Evolutionary conservation across 2,797 vertebrate genomes (phyloP).

Genomic region (Catharus ustulatus): DNA sequence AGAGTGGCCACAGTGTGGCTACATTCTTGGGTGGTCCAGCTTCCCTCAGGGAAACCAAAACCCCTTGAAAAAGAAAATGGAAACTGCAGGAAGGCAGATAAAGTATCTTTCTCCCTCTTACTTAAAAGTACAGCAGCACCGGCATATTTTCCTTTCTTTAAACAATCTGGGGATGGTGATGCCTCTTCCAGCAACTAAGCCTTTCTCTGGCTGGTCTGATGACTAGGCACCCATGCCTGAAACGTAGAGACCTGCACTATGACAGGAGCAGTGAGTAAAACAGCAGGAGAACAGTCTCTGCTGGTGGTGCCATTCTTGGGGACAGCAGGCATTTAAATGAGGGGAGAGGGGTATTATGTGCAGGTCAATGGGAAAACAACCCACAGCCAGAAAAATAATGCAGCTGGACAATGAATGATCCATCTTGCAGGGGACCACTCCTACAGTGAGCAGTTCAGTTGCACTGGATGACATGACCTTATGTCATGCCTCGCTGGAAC

Average conservation of each 20-base stretch:
- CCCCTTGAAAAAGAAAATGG: background rate
- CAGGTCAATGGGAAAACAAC: background rate
- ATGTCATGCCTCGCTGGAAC: background rate
- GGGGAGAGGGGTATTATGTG: background rate
- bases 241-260: background rate
- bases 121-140: background rate
- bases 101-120: background rate
- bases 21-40: slow-evolving; percentile 38
- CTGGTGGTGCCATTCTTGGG: background rate
- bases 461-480: background rate
- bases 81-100: background rate
- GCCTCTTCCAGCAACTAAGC: background rate
- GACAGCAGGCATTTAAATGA: background rate
- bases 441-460: background rate
- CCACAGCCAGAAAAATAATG: background rate
- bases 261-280: background rate
- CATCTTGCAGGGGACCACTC: background rate
- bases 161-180: background rate
- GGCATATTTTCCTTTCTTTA: background rate
- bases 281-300: background rate
- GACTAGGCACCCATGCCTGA: background rate
- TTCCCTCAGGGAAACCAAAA: slow-evolving; percentile 10
- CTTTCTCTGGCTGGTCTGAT: background rate
- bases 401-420: background rate
- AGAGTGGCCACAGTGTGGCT: background rate